phyloP scores from a whole-genome alignment of 2,888 invertebrate genomes.

The Gerris lacustris region DNA sequence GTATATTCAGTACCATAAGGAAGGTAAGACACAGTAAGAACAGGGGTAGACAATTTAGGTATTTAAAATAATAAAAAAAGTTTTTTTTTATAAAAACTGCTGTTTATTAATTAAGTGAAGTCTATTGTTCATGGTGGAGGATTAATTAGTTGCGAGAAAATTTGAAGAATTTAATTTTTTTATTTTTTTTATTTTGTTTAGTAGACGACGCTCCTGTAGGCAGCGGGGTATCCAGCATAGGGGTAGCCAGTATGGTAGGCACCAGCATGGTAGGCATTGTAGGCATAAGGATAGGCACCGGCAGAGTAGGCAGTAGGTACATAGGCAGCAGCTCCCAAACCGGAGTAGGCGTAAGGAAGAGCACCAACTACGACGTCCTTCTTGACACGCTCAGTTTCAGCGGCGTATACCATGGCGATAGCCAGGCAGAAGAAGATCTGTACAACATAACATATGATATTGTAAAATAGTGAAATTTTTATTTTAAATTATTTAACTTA shows the following conservation, averaged over 20 bases:
- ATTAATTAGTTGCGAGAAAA: no score
- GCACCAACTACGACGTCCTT: constrained; percentile 23
- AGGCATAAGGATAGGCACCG: constrained; percentile 3
- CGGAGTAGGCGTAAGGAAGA: constrained; percentile 22
- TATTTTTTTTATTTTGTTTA: not conserved
- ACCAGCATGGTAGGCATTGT: constrained; percentile 20
- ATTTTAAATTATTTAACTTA: no score
- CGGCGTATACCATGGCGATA: constrained; percentile 20
- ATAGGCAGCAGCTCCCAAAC: constrained; percentile 14
- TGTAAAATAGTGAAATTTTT: no score
- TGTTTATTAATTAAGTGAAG: no score
- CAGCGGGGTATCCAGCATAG: constrained; percentile 13
- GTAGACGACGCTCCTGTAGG: constrained; percentile 7
- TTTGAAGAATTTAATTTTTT: no score
- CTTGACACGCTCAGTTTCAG: constrained; percentile 21
- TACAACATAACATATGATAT: not conserved
- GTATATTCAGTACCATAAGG: no score
- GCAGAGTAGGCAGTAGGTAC: not conserved
- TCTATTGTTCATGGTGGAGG: no score
- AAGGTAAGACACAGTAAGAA: no score
- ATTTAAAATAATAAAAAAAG: no score
- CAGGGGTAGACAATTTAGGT: no score
- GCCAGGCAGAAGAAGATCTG: not conserved
- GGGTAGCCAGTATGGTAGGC: no score
- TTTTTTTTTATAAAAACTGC: no score